phyloP scores from a whole-genome alignment of 2,797 vertebrate genomes.

The Pseudopleuronectes americanus region DNA sequence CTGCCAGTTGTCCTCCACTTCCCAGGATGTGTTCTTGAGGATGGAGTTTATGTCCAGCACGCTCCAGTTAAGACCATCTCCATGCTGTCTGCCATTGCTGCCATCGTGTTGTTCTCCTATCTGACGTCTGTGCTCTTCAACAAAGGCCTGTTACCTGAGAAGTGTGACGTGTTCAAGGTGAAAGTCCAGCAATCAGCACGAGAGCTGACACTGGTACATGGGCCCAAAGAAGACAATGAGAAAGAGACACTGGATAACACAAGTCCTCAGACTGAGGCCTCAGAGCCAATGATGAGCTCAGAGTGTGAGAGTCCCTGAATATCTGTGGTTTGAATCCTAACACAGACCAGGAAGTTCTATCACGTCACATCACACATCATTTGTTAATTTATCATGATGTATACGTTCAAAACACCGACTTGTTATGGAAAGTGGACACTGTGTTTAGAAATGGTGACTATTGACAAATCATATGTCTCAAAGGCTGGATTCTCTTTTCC shows the following conservation, averaged over 20 bases:
- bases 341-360: too few species aligned
- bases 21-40: slow-evolving; percentile 46
- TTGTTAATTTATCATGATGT: too few species aligned
- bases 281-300: slow-evolving; percentile 1
- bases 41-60: slow-evolving; percentile 68
- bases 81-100: slow-evolving; percentile 65
- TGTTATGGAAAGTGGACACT: too few species aligned
- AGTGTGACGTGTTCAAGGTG: slow-evolving; percentile 44
- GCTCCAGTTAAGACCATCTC: slow-evolving; percentile 80
- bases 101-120: slow-evolving; percentile 53
- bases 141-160: slow-evolving; percentile 42
- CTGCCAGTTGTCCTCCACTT: slow-evolving; percentile 67
- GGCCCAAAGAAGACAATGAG: not conserved
- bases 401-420: too few species aligned
- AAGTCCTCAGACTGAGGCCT: not conserved
- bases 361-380: too few species aligned
- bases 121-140: slow-evolving; percentile 43
- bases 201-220: not conserved
- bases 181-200: slow-evolving; percentile 15
- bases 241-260: not conserved
- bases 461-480: too few species aligned
- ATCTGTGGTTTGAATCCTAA: too few species aligned
- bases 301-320: not conserved
- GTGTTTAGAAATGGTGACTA: too few species aligned
- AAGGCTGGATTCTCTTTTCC: too few species aligned